Evolutionary conservation across 2,797 vertebrate genomes (phyloP).

Genomic region (Pteronotus mesoamericanus): DNA sequence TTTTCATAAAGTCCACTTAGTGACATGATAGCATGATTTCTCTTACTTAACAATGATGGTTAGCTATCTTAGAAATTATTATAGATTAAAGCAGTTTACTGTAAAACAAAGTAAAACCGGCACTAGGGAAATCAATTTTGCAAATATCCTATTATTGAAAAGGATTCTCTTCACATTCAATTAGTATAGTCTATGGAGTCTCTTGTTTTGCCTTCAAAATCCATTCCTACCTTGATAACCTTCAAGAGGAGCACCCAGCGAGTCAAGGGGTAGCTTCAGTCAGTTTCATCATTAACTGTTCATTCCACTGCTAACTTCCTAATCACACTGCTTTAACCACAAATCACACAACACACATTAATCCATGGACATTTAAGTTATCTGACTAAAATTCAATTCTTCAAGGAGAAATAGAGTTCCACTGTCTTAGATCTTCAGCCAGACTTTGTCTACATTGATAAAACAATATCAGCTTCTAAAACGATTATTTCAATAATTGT

Average conservation of each 20-base stretch:
- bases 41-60: conserved; percentile 53
- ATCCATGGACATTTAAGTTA: not conserved
- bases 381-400: not conserved
- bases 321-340: not conserved
- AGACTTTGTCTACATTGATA: not conserved
- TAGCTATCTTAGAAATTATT: conserved; percentile 28
- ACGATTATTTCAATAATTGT: conserved; percentile 23
- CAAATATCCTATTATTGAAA: not conserved
- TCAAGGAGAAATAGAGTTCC: conserved; percentile 23
- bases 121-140: not conserved
- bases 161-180: not conserved
- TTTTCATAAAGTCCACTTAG: conserved; percentile 59
- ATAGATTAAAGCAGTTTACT: conserved; percentile 35
- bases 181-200: not conserved
- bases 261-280: not conserved
- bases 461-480: conserved; percentile 6
- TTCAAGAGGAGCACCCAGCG: not conserved
- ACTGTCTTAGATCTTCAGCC: not conserved
- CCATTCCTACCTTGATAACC: not conserved
- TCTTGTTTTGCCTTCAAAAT: not conserved
- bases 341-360: not conserved
- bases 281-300: not conserved
- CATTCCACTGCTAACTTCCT: not conserved
- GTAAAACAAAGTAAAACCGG: conserved; percentile 1
- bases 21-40: not conserved